Evolutionary conservation across 1,140 invertebrate genomes (phyloP).

Genomic region (Meloidogyne floridensis): DNA sequence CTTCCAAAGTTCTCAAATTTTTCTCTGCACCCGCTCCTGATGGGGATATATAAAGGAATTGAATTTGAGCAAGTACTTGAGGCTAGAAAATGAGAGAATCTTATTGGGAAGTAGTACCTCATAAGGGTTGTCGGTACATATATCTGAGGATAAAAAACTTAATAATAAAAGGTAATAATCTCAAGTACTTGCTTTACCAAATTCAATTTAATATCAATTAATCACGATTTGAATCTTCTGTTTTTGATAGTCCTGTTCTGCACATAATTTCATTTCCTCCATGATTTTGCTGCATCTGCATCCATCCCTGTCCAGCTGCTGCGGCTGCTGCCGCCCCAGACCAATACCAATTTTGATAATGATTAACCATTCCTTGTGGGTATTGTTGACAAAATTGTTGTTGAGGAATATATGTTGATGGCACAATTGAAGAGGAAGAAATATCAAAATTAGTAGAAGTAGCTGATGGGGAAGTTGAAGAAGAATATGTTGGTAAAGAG

Average conservation of each 20-base stretch:
- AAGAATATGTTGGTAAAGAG: neutral
- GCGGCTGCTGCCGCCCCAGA: neutral
- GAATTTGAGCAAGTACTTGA: too few species aligned
- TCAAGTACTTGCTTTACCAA: too few species aligned
- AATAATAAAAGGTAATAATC: too few species aligned
- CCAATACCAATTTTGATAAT: slow-evolving; percentile 2
- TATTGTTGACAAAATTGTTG: slow-evolving; percentile 1
- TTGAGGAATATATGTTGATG: neutral
- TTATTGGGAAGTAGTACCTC: too few species aligned
- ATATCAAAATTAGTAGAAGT: slow-evolving; percentile 7
- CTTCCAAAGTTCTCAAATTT: too few species aligned
- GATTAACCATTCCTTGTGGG: neutral
- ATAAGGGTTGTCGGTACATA: too few species aligned
- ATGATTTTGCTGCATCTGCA: neutral
- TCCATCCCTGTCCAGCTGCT: neutral
- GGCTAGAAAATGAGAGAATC: too few species aligned
- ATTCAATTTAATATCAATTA: neutral
- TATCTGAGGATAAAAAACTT: too few species aligned
- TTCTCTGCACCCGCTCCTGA: too few species aligned
- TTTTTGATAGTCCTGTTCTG: neutral
- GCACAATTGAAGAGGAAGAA: neutral
- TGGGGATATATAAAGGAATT: too few species aligned
- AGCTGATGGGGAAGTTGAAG: neutral
- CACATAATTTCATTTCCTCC: neutral
- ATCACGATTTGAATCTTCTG: neutral